Evolutionary conservation across 1,140 invertebrate species (phyloP).

Genomic region (Apolygus lucorum): DNA sequence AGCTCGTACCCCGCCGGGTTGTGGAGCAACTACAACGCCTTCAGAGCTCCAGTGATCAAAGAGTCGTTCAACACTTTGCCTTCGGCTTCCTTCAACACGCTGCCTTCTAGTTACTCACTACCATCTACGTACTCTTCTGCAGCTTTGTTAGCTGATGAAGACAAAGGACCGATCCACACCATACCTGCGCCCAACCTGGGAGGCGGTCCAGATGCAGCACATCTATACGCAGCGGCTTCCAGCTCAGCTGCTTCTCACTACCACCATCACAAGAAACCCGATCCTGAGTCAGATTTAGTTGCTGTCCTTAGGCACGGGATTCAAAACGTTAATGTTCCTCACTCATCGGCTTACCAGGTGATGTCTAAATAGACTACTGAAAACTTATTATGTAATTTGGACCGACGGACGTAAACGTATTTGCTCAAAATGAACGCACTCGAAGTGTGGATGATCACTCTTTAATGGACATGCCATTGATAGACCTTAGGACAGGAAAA

Average conservation of each 20-base stretch:
- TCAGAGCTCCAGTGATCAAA: slow-evolving; percentile 29
- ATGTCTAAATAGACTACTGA: no score
- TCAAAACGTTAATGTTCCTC: slow-evolving; percentile 22
- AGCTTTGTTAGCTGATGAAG: slow-evolving; percentile 36
- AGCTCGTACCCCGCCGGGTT: not conserved
- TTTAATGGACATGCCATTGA: no score
- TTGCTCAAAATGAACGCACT: no score
- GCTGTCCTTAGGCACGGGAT: slow-evolving; percentile 27
- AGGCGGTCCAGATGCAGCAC: slow-evolving; percentile 14
- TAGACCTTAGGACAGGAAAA: no score
- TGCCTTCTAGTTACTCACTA: no score
- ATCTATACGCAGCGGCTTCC: not conserved
- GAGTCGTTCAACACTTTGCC: slow-evolving; percentile 27
- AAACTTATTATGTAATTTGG: no score
- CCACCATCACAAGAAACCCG: slow-evolving; percentile 20
- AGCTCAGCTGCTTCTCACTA: not conserved
- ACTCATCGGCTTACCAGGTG: slow-evolving; percentile 19
- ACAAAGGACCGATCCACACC: slow-evolving; percentile 66
- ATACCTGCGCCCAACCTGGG: slow-evolving; percentile 72
- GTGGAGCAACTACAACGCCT: slow-evolving; percentile 26
- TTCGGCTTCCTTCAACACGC: no score
- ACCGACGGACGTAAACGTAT: no score
- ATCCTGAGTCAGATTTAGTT: slow-evolving; percentile 19
- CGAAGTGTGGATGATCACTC: no score
- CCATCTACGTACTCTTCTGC: slow-evolving; percentile 4